phyloP scores from a whole-genome alignment of 2,888 invertebrate species.

The Eupeodes latifasciatus region DNA sequence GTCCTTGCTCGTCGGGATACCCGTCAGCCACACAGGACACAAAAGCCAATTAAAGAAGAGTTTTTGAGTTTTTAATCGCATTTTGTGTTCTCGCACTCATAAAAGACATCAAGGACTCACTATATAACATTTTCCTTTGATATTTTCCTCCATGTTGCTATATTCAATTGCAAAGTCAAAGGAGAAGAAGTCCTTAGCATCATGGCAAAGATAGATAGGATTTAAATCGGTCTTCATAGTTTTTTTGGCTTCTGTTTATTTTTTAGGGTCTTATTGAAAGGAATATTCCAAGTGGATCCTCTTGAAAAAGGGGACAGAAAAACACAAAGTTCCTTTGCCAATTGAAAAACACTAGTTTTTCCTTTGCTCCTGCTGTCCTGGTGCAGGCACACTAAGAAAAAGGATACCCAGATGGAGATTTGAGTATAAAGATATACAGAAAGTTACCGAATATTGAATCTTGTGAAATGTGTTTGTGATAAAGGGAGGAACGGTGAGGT shows the following conservation, averaged over 20 bases:
- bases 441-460: conserved; percentile 23
- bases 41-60: conserved; percentile 64
- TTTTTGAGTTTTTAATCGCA: conserved; percentile 68
- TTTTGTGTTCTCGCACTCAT: conserved; percentile 50
- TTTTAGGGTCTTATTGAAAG: conserved; percentile 33
- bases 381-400: neutral
- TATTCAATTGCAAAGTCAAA: neutral
- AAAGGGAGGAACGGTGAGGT: no score
- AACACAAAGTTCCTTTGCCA: conserved; percentile 57
- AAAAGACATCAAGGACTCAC: conserved; percentile 31
- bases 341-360: conserved; percentile 50
- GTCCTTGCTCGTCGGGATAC: neutral
- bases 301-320: conserved; percentile 32
- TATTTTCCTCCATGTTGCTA: conserved; percentile 11
- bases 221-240: conserved; percentile 53
- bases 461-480: neutral
- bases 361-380: neutral
- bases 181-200: neutral
- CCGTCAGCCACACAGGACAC: neutral
- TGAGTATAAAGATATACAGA: conserved; percentile 2
- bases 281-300: conserved; percentile 47
- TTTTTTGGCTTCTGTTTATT: neutral
- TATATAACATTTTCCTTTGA: conserved; percentile 46
- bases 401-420: conserved; percentile 15
- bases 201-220: conserved; percentile 17